Base-by-base conservation (phyloP, 1,140 invertebrate species). In the Drosophila tsacasi region DNA sequence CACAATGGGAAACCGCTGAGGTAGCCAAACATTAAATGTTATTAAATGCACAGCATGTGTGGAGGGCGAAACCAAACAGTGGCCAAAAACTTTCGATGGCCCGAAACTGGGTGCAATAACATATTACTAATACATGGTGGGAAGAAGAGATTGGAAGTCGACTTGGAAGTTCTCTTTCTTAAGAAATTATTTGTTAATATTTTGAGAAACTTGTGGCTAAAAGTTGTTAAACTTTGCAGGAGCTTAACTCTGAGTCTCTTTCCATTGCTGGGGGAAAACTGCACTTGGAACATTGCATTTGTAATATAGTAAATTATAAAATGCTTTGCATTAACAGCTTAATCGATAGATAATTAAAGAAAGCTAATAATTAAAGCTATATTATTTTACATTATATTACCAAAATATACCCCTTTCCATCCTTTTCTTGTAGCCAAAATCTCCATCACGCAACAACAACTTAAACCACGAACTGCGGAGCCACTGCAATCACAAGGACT, bases 21-120 rank as follows among this genome's bases (percentile, higher is more conserved):
- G 50, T 84, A 72, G 74, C 47, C 85, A 87, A 87, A 89, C 77
- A 87, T 74, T 75, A 81, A 84, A 81, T 81, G 80, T 86, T 86
- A 80, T 86, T 86, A 86, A 89, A 89, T 86, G 83, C 80, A 89
- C 71, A 89, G 68, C 62, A 83, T 73, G 71, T 73, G 71, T 44
- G 81, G 61, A 44, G 46, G 42, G 39, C 63, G 50, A 73, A 65
- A 1, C 46, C 65, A 81, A 86, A 87, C 72, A 67, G 55, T 76
- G 76, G 72, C 52, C 54, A 47, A 78, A 86, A 83, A 47, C 76
- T 89, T 89, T 75, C 54, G 68, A 81, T 68, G 58, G 21, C 40
- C 57, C 40, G 39, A 64, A 83, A 71, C 59, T 78, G 60, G 60
- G 57, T 9, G 10, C 61, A 21, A 52, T 37, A 76, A 64, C 59